Percentiles rank a stretch among this genome's conserved stretches.
phyloP scores from a whole-genome alignment of 1,140 invertebrate species.

The Drosophila trapezifrons region DNA sequence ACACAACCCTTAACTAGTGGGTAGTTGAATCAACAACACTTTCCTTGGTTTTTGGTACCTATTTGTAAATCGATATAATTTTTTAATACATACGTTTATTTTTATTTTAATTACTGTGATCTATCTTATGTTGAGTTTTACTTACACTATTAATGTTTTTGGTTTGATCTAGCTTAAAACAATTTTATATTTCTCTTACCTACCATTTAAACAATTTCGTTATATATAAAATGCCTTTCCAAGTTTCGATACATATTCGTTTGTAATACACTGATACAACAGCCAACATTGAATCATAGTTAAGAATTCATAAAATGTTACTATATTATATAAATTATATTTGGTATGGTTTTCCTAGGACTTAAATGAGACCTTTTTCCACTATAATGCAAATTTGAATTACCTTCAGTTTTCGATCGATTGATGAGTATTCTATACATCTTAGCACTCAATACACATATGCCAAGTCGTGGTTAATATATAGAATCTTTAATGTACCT shows the following conservation, averaged over 20 bases:
- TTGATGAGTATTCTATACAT: slow-evolving; percentile 57
- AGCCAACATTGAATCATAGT: slow-evolving; percentile 38
- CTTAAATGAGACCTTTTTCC: slow-evolving; percentile 27
- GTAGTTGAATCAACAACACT: slow-evolving; percentile 30
- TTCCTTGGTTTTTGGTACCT: not conserved
- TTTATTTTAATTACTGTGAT: not conserved
- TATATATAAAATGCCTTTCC: slow-evolving; percentile 17
- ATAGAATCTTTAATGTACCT: not conserved
- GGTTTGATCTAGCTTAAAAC: slow-evolving; percentile 17
- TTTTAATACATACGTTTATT: slow-evolving; percentile 8
- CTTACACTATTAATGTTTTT: slow-evolving; percentile 15
- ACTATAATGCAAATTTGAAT: slow-evolving; percentile 20
- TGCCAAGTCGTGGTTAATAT: not conserved
- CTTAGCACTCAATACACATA: not conserved
- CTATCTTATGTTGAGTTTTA: slow-evolving; percentile 15
- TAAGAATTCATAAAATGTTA: slow-evolving; percentile 8
- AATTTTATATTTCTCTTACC: slow-evolving; percentile 14
- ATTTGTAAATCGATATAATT: slow-evolving; percentile 1
- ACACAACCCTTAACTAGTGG: slow-evolving; percentile 45
- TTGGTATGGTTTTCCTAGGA: slow-evolving; percentile 2
- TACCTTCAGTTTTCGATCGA: not conserved
- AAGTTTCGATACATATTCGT: not conserved
- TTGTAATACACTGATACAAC: slow-evolving; percentile 38
- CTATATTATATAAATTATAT: not conserved
- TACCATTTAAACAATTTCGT: slow-evolving; percentile 8